Percentiles rank a stretch among this genome's conserved stretches.
These are phyloP conservation scores for Zingel zingel DNA, from an alignment of 2,113 vertebrate genomes.

Conservation along the genomic window DNA sequence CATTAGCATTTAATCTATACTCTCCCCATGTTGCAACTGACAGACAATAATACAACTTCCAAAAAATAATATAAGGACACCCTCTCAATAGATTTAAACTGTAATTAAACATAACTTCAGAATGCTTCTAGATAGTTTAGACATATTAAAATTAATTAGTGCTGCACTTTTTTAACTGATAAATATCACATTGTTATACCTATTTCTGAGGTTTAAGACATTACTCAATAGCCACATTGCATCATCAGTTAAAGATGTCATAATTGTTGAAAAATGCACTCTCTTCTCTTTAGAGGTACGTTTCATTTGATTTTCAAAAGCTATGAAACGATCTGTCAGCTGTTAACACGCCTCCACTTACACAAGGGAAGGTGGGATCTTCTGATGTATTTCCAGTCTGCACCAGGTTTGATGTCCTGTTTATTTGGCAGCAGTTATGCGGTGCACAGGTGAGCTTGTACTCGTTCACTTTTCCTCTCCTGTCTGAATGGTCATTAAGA, in stretches of 20 bases:
- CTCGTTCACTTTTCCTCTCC: background rate
- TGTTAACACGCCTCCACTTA: background rate
- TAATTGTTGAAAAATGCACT: background rate
- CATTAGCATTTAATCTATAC: background rate
- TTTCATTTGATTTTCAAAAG: conserved; percentile 14
- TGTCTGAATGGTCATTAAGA: background rate
- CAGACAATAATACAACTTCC: background rate
- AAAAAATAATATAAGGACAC: background rate
- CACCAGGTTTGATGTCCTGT: background rate
- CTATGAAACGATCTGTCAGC: background rate
- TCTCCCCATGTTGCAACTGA: background rate
- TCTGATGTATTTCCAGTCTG: background rate
- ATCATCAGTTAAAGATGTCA: background rate
- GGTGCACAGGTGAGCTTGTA: background rate
- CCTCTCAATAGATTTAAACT: background rate
- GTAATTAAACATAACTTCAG: background rate
- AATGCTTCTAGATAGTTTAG: background rate
- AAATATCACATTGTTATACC: background rate
- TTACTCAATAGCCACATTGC: background rate
- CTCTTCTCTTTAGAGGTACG: background rate
- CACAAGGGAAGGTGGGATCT: background rate
- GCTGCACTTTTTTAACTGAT: background rate
- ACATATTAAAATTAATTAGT: conserved; percentile 1
- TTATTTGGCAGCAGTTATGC: background rate
- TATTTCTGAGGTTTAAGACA: background rate